phyloP scores from a whole-genome alignment of 2,113 vertebrate species.

The Toxotes jaculatrix region DNA sequence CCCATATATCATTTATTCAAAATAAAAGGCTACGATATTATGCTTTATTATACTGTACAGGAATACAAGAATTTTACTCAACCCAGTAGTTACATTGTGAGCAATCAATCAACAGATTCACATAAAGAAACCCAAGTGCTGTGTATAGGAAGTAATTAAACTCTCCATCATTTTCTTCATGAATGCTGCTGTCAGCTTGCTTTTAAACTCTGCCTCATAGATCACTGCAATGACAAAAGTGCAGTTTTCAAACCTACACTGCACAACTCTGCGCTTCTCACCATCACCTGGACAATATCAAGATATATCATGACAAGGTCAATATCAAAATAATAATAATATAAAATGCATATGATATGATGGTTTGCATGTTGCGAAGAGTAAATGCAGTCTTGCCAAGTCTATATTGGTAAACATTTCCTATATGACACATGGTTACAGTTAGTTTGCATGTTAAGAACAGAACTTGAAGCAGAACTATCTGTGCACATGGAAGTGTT shows the following conservation, averaged over 20 bases:
- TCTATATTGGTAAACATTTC: conserved; percentile 33
- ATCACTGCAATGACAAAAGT: conserved; percentile 7
- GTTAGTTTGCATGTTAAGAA: conserved; percentile 20
- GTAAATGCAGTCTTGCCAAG: background rate
- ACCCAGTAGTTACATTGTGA: background rate
- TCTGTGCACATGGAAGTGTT: conserved; percentile 14
- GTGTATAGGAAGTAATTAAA: background rate
- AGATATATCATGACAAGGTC: background rate
- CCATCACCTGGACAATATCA: background rate
- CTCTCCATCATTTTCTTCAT: conserved; percentile 3
- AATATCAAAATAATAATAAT: background rate
- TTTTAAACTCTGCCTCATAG: background rate
- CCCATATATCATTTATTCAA: background rate
- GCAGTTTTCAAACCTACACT: background rate
- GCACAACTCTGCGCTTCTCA: background rate
- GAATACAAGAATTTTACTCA: background rate
- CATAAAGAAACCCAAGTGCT: background rate
- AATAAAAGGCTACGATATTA: background rate
- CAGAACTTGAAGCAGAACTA: conserved; percentile 1
- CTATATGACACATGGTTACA: conserved; percentile 46
- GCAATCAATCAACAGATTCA: conserved; percentile 12
- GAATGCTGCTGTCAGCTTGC: background rate
- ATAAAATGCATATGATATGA: background rate
- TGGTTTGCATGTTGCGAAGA: background rate
- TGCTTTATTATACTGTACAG: background rate